These are phyloP conservation scores for Drosophila chauvacae DNA, from an alignment of 1,140 invertebrate species.

Conservation along the genomic window DNA sequence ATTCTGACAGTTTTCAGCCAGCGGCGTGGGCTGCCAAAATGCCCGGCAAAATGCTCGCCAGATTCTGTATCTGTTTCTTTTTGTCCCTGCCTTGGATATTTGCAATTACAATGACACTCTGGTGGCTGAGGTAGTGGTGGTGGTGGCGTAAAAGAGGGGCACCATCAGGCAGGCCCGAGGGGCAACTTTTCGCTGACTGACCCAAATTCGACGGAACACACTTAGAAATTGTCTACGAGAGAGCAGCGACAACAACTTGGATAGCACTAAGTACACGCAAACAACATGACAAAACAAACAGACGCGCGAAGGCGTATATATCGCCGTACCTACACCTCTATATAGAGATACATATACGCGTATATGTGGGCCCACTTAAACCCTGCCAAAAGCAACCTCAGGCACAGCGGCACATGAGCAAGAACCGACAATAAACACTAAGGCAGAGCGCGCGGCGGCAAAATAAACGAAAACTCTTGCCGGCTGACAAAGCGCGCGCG, in stretches of 20 bases:
- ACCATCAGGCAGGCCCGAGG: conserved; percentile 3
- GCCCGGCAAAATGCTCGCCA: conserved; percentile 35
- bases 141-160: conserved; percentile 1
- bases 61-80: conserved; percentile 32
- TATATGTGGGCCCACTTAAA: conserved; percentile 75
- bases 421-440: conserved; percentile 67
- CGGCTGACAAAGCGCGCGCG: conserved; percentile 60
- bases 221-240: conserved; percentile 80
- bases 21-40: conserved; percentile 66
- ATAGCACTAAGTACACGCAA: conserved; percentile 78
- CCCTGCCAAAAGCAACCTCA: conserved; percentile 80
- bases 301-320: conserved; percentile 55
- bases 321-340: conserved; percentile 22
- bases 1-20: conserved; percentile 70
- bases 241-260: conserved; percentile 67
- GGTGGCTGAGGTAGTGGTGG: conserved; percentile 1
- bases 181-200: conserved; percentile 68
- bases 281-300: conserved; percentile 62
- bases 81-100: conserved; percentile 70
- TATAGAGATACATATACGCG: conserved; percentile 2
- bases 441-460: conserved; percentile 27
- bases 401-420: conserved; percentile 57
- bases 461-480: conserved; percentile 49
- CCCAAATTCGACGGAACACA: conserved; percentile 76
- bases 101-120: conserved; percentile 83